Evolutionary conservation across 2,113 vertebrate species (phyloP).

Genomic region (Brachionichthys hirsutus): DNA sequence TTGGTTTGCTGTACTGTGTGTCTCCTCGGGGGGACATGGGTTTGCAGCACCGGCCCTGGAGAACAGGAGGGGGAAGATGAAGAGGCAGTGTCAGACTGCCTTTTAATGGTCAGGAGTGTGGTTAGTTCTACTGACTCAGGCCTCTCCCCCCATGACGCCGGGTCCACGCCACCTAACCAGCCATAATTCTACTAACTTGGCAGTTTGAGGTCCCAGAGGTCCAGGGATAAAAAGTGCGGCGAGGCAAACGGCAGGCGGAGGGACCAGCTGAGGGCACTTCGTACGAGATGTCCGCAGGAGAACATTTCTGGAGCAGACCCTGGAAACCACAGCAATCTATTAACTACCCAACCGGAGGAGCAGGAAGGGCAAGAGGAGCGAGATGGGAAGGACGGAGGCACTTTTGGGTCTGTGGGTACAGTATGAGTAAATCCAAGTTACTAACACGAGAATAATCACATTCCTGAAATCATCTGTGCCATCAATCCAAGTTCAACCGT

Average conservation of each 20-base stretch:
- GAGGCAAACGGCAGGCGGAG: conserved; percentile 75
- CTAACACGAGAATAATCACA: no score
- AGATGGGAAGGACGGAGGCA: conserved; percentile 9
- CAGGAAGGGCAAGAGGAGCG: conserved; percentile 6
- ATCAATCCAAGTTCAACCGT: no score
- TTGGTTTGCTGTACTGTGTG: conserved; percentile 35
- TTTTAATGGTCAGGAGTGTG: conserved; percentile 83
- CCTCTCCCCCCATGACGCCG: conserved; percentile 71
- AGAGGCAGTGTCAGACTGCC: conserved; percentile 77
- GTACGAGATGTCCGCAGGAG: conserved; percentile 70
- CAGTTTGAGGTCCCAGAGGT: conserved; percentile 80
- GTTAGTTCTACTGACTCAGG: conserved; percentile 77
- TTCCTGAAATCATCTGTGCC: no score
- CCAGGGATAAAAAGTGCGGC: conserved; percentile 76
- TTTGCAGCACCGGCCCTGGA: conserved; percentile 55
- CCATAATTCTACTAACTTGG: conserved; percentile 82
- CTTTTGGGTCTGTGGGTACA: conserved; percentile 28
- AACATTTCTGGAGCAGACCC: conserved; percentile 69
- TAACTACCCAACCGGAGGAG: conserved; percentile 47
- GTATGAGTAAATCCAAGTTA: conserved; percentile 21
- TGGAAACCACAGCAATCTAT: conserved; percentile 67
- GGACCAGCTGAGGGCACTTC: conserved; percentile 71
- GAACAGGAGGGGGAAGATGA: conserved; percentile 72
- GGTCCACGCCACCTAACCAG: conserved; percentile 79
- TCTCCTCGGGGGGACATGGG: conserved; percentile 62